Evolutionary conservation across 2,797 vertebrate species (phyloP), one percentile per base, ranked within the genome.

Genomic region (Lagocephalus sceleratus): DNA sequence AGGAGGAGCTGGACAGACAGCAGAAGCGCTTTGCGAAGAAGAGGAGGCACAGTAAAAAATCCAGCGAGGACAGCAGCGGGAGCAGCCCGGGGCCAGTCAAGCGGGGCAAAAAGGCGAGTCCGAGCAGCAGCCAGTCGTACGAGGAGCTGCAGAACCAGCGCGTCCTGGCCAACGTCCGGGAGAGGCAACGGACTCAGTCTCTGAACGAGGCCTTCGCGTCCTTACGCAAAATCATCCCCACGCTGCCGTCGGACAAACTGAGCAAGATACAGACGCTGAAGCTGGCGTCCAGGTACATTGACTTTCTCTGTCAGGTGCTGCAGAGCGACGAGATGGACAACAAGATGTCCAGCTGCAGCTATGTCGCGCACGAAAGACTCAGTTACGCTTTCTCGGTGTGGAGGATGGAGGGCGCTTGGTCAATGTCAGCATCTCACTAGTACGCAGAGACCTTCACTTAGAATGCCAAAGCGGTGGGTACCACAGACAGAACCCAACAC

Each of bases 271-370:
- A 93, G 87, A 93, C 92, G 26, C 88, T 93, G 69, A 93, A 93
- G 68, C 87, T 93, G 61, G 92, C 92, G n/a, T 90, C 92, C 59
- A 82, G 92, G 21, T 93, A 93, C 87, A 93, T 93, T 29, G 92
- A 93, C 29, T 93, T 93, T 16, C 90, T 93, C 56, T 93, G 81
- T 60, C 92, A 93, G 89, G 92, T 93, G 82, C 86, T 93, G 77
- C 91, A 93, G 81, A 93, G 91, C 80, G 92, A 93, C 83, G 91
- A 93, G 86, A 93, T 93, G 92, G 92, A 93, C 88, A 88, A 71
- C 83, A 93, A 93, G 89, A 92, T 92, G 91, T 91, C 91, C 76
- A 93, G 92, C 86, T 93, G 92, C 81, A 93, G 91, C 82, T 92
- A 93, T 81, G 92, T 93, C 17, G 92, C 92, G 79, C 91, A 93